Base-by-base conservation (phyloP, 2,113 vertebrate genomes). In the Lepisosteus osseus region DNA sequence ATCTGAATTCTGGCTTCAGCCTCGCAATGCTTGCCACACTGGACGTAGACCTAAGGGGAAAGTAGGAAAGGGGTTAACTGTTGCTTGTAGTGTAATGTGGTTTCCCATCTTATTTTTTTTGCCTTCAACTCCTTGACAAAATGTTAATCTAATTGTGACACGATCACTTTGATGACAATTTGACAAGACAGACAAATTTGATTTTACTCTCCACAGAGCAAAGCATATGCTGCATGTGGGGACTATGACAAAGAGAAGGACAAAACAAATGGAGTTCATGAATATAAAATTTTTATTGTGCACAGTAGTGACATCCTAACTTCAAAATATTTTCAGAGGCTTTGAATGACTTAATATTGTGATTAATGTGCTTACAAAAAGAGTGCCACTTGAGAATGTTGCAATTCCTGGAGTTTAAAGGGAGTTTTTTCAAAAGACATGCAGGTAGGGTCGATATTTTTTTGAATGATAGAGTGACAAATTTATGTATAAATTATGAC, bases 131-230 rank as follows among this genome's bases (percentile, higher is more conserved):
- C 87, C 90, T 91, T 92, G 91, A 88, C 88, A 93, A 93, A 93
- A 92, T 92, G 92, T 94, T 95, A 93, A 95, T 95, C 92, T 95
- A 94, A 94, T 94, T 93, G 93, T 94, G 90, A 91, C 90, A 92
- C 90, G 92, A 94, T 93, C 90, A 92, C 90, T 94, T 94, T 95
- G 94, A 95, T 92, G 93, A 92, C 93, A 91, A 94, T 93, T 90
- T 93, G 94, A 94, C 94, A 94, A 92, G 92, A 94, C 94, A 94
- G 93, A 94, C 90, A 94, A 93, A 94, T 94, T 94, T 93, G 91
- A 95, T 95, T 95, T 93, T 93, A 93, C 93, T 94, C 91, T 94
- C 94, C 84, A 91, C 90, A 93, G 94, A 94, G 91, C 87, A 82
- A 92, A 93, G 89, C 92, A 93, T 93, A 93, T 92, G 92, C 89